Evolutionary conservation across 2,888 invertebrate species (phyloP), one percentile per base, ranked within the genome.

Genomic region (Zaprionus lineosus): DNA sequence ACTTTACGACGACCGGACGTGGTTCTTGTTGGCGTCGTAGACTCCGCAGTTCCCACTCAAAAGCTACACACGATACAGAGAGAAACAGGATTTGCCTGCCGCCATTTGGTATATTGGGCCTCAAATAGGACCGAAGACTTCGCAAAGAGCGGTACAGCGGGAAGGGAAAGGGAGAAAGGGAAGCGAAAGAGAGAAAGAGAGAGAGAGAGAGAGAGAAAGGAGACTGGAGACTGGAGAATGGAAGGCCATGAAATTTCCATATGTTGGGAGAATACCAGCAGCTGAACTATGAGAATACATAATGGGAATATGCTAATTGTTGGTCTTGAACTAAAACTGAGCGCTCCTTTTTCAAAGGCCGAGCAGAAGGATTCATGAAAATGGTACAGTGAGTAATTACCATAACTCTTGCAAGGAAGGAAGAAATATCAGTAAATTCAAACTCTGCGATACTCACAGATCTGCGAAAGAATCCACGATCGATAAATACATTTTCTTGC

Each of bases 1-100:
- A 84, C 83, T 84, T 79, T 78, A 67, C 85, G 41, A 61, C 67
- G 81, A 77, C 84, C 76, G 76, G 76, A 76, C 84, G 76, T 76
- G 69, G 59, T 84, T 84, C 81, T 76, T 59, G 84, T 83, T 79
- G 84, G 74, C 77, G 81, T 60, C 72, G 61, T 39, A 61, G 48
- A 40, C 39, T 19, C 41, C 31, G 59, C 48, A 56, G 59, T 66
- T 66, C 72, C 68, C 68, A 68, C 72, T 68, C 72, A 71, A 60
- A 31, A 48, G 36, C 12, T 39, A 31, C 43, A 46, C 33, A 26
- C 21, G 15, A 36, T 2, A 24, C 21, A 21, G 7, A 3, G 18
- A 37, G 16, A 71, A 71, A 71, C 72, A 67, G 66, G 66, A 67
- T 52, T 71, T 53, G 48, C 18, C 1, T 46, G 41, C 41, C 11